Percentiles rank a stretch among this genome's conserved stretches.
These are phyloP conservation scores for Calidris pugnax DNA, from an alignment of 2,113 vertebrate species.

Conservation along the genomic window DNA sequence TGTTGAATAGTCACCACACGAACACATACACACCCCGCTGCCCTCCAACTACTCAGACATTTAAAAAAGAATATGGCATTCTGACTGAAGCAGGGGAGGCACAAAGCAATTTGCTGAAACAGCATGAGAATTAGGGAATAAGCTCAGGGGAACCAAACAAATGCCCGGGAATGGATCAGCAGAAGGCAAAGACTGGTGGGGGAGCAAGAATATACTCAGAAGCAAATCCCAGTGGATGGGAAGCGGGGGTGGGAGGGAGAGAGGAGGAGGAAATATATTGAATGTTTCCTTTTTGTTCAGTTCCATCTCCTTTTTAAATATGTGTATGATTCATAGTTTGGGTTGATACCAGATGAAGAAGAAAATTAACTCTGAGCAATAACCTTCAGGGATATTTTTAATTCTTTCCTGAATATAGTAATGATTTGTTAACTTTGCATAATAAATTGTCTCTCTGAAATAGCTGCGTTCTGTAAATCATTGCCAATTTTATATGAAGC, in stretches of 20 bases:
- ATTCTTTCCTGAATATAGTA: slow-evolving; percentile 49
- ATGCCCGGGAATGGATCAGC: slow-evolving; percentile 66
- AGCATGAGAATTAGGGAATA: slow-evolving; percentile 71
- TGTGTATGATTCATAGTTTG: slow-evolving; percentile 38
- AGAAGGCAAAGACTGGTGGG: slow-evolving; percentile 70
- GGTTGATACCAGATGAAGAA: slow-evolving; percentile 25
- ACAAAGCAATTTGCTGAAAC: slow-evolving; percentile 72
- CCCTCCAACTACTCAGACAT: slow-evolving; percentile 16
- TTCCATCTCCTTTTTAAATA: slow-evolving; percentile 41
- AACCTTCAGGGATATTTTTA: slow-evolving; percentile 26
- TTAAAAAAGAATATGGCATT: slow-evolving; percentile 51
- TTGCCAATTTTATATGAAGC: background rate
- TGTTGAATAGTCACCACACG: slow-evolving; percentile 25
- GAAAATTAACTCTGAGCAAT: slow-evolving; percentile 52
- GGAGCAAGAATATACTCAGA: slow-evolving; percentile 73
- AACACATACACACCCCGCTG: background rate
- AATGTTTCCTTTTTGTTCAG: slow-evolving; percentile 66
- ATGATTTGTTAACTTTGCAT: slow-evolving; percentile 25
- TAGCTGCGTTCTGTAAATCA: slow-evolving; percentile 27
- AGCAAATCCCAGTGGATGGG: slow-evolving; percentile 70
- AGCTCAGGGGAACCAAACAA: slow-evolving; percentile 75
- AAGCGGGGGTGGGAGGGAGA: background rate
- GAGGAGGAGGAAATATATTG: slow-evolving; percentile 50
- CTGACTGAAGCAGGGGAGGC: slow-evolving; percentile 62
- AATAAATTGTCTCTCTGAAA: slow-evolving; percentile 52